Base-by-base conservation (phyloP, 2,113 vertebrate genomes). In the Phyllostomus discolor region DNA sequence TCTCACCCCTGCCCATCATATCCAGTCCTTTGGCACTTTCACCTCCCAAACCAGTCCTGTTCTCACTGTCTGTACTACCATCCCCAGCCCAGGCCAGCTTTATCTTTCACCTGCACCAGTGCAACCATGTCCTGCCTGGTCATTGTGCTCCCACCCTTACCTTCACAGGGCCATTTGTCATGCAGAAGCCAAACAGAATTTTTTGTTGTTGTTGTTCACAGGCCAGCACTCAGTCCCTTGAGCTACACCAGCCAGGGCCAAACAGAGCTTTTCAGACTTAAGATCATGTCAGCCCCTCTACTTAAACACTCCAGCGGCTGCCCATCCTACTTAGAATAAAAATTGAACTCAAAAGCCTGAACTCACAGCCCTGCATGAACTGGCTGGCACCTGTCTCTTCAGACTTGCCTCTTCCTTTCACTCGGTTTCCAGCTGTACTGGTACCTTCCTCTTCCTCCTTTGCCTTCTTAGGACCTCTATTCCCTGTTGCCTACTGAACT, bases 401-500 rank as follows among this genome's bases (percentile, higher is more conserved):
- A n/a, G 8, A 69, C 5, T 54, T 43, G 38, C 64, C 69, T 83
- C 80, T 76, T 87, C 7, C 4, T 24, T 48, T 7, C 7, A 0
- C 6, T 97, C 26, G 54, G 20, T 59, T 50, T 81, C 43, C n/a
- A 46, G 6, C 46, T 73, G 8, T 5, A 16, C 41, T 59, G 64
- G 16, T 76, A 15, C 66, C 50, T 4, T 50, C 17, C 43, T 75
- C 28, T 9, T 50, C 5, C 15, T n/a, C 22, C 20, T 0, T n/a
- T 16, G n/a, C 46, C 73, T 84, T 10, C 20, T 41, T 48, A 41
- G 20, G 43, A 33, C n/a, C 22, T 12, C 33, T 88, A 4, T 57
- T 93, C 16, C 59, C 38, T 72, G 1, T n/a, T 72, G 14, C n/a
- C 8, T 48, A 5, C 59, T 64, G 41, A 90, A 26, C 97, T 95